A percentile compares a stretch with the other conserved stretches of the same genome.
phyloP scores from a whole-genome alignment of 2,113 vertebrate genomes.

The Oncorhynchus gorbuscha region DNA sequence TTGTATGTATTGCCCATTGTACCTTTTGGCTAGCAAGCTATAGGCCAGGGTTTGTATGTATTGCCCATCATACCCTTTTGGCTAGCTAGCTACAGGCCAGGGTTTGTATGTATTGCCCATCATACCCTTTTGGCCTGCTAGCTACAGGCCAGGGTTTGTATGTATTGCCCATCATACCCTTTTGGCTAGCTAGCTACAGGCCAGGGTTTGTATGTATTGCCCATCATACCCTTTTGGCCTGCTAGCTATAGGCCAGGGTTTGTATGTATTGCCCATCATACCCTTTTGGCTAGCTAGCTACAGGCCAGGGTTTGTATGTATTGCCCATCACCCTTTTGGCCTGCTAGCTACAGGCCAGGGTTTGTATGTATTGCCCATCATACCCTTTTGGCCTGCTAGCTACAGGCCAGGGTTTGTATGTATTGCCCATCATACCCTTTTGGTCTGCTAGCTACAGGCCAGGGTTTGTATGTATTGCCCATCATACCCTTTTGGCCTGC shows the following conservation, averaged over 20 bases:
- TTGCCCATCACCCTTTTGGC: slow-evolving; percentile 30
- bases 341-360: slow-evolving; percentile 25
- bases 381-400: slow-evolving; percentile 40
- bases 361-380: slow-evolving; percentile 37
- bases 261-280: slow-evolving; percentile 37
- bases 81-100: slow-evolving; percentile 27
- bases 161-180: slow-evolving; percentile 39
- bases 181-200: slow-evolving; percentile 29
- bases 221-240: slow-evolving; percentile 35
- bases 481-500: slow-evolving; percentile 38
- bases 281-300: slow-evolving; percentile 31
- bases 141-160: slow-evolving; percentile 29
- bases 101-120: slow-evolving; percentile 37
- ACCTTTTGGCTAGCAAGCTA: slow-evolving; percentile 39
- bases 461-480: not conserved
- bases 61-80: slow-evolving; percentile 27
- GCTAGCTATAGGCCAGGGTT: slow-evolving; percentile 32
- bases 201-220: slow-evolving; percentile 37
- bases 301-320: slow-evolving; percentile 31
- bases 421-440: slow-evolving; percentile 36
- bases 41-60: slow-evolving; percentile 4
- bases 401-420: slow-evolving; percentile 42
- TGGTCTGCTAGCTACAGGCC: slow-evolving; percentile 28
- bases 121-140: slow-evolving; percentile 41
- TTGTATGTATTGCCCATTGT: slow-evolving; percentile 38